Base-by-base conservation (phyloP, 2,797 vertebrate genomes). In the Cryptoprocta ferox region DNA sequence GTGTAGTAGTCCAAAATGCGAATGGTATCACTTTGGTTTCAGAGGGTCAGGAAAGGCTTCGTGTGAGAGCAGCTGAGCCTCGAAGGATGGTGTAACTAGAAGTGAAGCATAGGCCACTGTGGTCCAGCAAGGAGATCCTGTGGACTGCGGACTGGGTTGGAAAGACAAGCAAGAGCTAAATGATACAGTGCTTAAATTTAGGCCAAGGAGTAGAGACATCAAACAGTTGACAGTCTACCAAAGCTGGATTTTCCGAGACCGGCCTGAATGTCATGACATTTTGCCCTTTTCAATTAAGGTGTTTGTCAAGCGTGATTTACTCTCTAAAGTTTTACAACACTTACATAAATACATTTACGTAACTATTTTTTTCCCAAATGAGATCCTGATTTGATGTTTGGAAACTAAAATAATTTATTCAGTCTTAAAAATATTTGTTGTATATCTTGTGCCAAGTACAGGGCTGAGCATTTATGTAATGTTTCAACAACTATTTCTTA, bases 361-460 rank as follows among this genome's bases (percentile, higher is more conserved):
- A 61, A 53, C 7, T 56, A 2, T 79, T 26, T 80, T 79, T 71
- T 81, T 50, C 81, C 26, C 56, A 35, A 70, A 76, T 48, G 59
- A 26, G 66, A 30, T 82, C 70, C 32, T 73, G 8, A 75, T 84
- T 92, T 94, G 61, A 15, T 84, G 30, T 91, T 96, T 85, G 37
- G 73, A 61, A 96, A 93, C 45, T 21, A 91, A 48, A 79, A 66
- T 94, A 19, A 63, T 73, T 88, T 88, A 88, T 42, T 85, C 12
- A 28, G 39, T 76, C 16, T 50, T 95, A 42, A 95, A 94, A 56
- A 65, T 59, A 89, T 61, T 61, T 85, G 73, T 61, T 81, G 59
- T 82, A 45, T 53, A 68, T 50, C 73, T 80, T 82, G 26, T 66
- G 80, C 42, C 39, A 94, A 53, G 70, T 37, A 59, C 3, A 73